phyloP scores from a whole-genome alignment of 2,888 invertebrate genomes.

The Lumbricus terrestris region DNA sequence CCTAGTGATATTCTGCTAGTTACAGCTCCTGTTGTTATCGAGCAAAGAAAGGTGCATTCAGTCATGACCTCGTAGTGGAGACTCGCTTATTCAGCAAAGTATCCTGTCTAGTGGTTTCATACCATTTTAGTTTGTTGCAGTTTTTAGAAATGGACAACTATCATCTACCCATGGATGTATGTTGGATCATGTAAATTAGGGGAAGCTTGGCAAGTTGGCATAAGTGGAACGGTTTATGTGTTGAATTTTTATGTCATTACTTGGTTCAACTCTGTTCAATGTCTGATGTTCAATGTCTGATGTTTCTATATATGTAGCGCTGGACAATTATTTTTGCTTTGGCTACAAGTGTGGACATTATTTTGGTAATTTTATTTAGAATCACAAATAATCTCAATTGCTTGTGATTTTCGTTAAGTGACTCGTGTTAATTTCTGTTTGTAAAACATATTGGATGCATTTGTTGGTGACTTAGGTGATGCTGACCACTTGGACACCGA shows the following conservation, averaged over 20 bases:
- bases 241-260: not conserved
- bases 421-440: conserved; percentile 3
- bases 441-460: not conserved
- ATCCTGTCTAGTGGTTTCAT: not conserved
- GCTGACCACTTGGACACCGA: not conserved
- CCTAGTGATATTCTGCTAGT: not conserved
- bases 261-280: not conserved
- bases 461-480: not conserved
- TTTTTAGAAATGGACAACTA: not conserved
- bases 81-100: not conserved
- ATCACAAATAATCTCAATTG: not conserved
- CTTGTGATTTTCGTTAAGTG: not conserved
- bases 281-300: not conserved
- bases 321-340: no score
- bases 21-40: no score
- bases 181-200: not conserved
- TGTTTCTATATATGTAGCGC: no score
- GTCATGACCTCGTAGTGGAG: not conserved
- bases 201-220: not conserved
- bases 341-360: no score
- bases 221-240: not conserved
- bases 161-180: not conserved
- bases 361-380: not conserved
- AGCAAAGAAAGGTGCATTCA: not conserved
- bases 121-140: not conserved